Evolutionary conservation across 2,113 vertebrate genomes (phyloP).

Genomic region (Burhinus bistriatus): DNA sequence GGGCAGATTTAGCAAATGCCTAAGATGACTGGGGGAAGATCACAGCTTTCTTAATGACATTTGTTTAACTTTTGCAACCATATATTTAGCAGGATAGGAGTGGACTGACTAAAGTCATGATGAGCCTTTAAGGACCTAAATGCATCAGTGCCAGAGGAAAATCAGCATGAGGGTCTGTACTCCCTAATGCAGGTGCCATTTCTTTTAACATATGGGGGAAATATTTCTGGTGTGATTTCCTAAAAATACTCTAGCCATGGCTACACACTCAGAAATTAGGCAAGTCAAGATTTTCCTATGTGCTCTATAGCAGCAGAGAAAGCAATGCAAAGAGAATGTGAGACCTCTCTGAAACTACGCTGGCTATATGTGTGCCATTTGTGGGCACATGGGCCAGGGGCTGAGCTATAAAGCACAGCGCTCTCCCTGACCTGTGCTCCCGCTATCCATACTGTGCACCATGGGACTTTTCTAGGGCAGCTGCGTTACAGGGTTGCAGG

Average conservation of each 20-base stretch:
- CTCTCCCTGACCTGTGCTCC: neutral
- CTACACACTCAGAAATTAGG: neutral
- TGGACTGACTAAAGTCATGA: neutral
- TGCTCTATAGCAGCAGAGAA: neutral
- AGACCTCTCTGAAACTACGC: neutral
- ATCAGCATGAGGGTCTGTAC: accelerated
- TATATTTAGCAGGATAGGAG: conserved; percentile 9
- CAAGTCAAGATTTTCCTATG: neutral
- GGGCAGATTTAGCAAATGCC: conserved; percentile 47
- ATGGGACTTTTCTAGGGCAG: neutral
- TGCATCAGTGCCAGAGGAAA: neutral
- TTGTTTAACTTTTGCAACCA: conserved; percentile 25
- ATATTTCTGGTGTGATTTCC: neutral
- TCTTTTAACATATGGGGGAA: neutral
- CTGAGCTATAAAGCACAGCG: neutral
- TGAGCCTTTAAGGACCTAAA: neutral
- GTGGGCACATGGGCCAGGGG: neutral
- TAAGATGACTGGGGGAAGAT: conserved; percentile 46
- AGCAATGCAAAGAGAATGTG: neutral
- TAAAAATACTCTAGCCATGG: neutral
- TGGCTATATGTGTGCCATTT: neutral
- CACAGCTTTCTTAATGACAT: conserved; percentile 39
- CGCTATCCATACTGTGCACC: accelerated
- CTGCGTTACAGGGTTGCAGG: neutral
- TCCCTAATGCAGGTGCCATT: neutral